Base-by-base conservation (phyloP, 2,888 invertebrate species). In the Cacoxenus indagator region DNA sequence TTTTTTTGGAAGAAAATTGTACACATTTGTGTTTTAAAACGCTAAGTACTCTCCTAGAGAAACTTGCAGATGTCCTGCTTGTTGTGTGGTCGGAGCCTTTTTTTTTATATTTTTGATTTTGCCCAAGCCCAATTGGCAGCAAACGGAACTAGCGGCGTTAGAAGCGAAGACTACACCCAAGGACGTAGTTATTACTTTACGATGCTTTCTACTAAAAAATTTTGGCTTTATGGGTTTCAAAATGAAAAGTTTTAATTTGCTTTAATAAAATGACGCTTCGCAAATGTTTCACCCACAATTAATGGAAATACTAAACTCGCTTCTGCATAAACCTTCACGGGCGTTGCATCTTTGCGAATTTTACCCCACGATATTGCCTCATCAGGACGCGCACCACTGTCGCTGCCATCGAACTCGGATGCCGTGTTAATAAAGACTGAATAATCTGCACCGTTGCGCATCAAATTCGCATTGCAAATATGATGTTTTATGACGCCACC, bases 331-430 rank as follows among this genome's bases (percentile, higher is more conserved):
- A 97, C 89, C 72, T 99, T 99, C 0, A 98, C 96, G 0, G 98
- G 96, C 27, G 90, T 92, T 0, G 98, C 96, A 72, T 94, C 93
- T 73, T 92, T 92, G 82, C 92, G 93, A 70, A 99, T 98, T 90
- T 99, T 99, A 0, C 99, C 99, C 99, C 99, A 99, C 2, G 98
- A 98, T 1, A 98, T 92, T 0, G 99, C 99, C 89, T 99, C 99
- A 89, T 99, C 99, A 0, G 99, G 99, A 68, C 95, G 90, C 0
- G 99, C 99, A 0, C 99, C 99, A 37, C 98, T 94, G 87, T 99
- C 99, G 85, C 97, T 98, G 0, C 97, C 99, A 90, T 99, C 99
- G 90, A 93, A 99, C 88, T 99, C 99, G 31, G 94, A 93, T 0
- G 94, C 94, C 0, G 99, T 99, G 87, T 99, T 99, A 11, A 99